Evolutionary conservation across 2,888 invertebrate genomes (phyloP), one percentile per base, ranked within the genome.

Genomic region (Tenthredo scrophulariae): DNA sequence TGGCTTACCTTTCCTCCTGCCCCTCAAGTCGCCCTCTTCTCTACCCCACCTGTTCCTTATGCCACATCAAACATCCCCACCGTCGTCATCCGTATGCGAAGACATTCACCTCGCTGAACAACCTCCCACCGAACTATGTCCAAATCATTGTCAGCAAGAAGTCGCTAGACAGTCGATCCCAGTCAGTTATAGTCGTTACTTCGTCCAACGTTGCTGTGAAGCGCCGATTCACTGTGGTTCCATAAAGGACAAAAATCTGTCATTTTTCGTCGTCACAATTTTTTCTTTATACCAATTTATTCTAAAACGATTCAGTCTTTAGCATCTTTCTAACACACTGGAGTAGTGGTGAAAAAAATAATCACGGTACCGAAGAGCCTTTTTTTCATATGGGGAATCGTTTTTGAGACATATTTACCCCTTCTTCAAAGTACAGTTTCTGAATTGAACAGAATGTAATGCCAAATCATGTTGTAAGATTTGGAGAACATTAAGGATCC

Each of bases 31-130:
- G 83, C 79, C 84, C 74, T 29, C 87, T 86, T 74, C 75, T 80
- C 85, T 83, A 84, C 86, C 85, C 86, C 84, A 87, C 77, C 82
- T 85, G 85, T 87, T 82, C 86, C 88, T 88, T 89, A 89, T 89
- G 88, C 87, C 87, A 85, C 67, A 75, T 75, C 84, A 75, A 84
- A 75, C 84, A 37, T 58, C 85, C 84, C 85, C 86, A 50, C 85
- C 86, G 85, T 62, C n/a, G 62, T 54, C 72, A 84, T 74, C 54
- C 46, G 65, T 29, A 43, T 88, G 88, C 89, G 90, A 90, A 92
- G 91, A 90, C 91, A 91, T 91, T 91, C 91, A 92, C 92, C 91
- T 91, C 91, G 87, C 84, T 43, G 79, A 75, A 77, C 65, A 58
- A 54, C 50, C 84, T 85, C 86, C 86, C 85, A 54, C 37, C 80